Conservation (phyloP, 2,113 vertebrate genomes). For the Labeo catla region DNA sequence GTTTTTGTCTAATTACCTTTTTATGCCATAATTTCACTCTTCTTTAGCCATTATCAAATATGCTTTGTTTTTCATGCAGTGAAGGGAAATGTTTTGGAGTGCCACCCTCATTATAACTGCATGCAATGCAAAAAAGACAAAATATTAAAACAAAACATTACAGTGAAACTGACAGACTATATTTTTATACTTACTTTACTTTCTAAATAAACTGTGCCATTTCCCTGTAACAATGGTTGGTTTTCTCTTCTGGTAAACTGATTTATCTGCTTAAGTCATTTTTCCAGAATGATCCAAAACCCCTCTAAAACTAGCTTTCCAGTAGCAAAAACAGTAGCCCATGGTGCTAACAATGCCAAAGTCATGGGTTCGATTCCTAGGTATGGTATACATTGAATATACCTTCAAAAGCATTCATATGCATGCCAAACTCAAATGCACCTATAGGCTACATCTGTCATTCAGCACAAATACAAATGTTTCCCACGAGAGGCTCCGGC, state of each 20-base stretch:
- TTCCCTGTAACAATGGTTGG: background rate
- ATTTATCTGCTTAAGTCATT: background rate
- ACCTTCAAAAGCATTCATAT: too few relatives aligned
- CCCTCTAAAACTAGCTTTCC: background rate
- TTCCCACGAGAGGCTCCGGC: too few relatives aligned
- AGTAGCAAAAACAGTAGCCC: background rate
- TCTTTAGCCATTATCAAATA: background rate
- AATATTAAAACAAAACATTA: background rate
- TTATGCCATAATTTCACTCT: background rate
- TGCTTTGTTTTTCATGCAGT: slow-evolving; percentile 9
- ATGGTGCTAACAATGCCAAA: background rate
- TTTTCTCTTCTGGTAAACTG: too few relatives aligned
- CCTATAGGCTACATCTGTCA: too few relatives aligned
- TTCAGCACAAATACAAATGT: too few relatives aligned
- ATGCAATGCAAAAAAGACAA: background rate
- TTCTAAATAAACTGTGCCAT: background rate
- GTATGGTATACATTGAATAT: background rate
- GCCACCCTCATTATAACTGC: background rate
- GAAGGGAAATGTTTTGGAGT: background rate
- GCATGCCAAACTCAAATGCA: too few relatives aligned
- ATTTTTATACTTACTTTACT: background rate
- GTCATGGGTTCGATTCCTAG: background rate
- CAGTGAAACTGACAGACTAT: background rate
- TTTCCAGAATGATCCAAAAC: background rate
- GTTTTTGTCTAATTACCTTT: background rate